A percentile compares a stretch with the other conserved stretches of the same genome.
Conservation (phyloP, 2,113 vertebrate species). For the Rhodinocichla rosea region DNA sequence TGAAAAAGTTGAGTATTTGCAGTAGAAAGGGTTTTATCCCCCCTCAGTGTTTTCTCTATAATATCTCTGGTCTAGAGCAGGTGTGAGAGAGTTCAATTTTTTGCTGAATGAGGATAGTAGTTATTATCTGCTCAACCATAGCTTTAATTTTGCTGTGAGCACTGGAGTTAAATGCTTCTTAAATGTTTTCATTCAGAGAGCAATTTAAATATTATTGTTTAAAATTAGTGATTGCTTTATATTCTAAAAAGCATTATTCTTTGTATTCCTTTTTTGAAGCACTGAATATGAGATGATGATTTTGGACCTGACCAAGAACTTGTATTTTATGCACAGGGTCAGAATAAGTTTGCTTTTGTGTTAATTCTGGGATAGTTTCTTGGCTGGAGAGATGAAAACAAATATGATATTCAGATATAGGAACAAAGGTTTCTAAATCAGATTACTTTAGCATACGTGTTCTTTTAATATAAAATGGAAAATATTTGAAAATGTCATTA, state of each 20-base stretch:
- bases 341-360: neutral
- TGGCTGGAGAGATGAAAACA: neutral
- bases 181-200: neutral
- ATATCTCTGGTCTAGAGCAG: neutral
- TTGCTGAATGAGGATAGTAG: neutral
- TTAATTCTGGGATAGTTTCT: neutral
- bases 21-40: rapidly evolving
- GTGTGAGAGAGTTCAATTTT: neutral
- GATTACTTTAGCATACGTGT: neutral
- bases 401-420: neutral
- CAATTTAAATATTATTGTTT: neutral
- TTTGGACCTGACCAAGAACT: neutral
- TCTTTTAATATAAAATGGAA: neutral
- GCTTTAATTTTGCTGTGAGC: neutral
- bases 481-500: neutral
- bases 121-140: neutral
- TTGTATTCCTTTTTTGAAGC: neutral
- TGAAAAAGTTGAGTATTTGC: neutral
- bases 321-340: neutral
- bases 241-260: neutral
- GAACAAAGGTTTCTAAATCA: neutral
- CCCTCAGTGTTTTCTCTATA: neutral
- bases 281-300: neutral
- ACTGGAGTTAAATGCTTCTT: neutral
- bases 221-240: neutral